phyloP scores from a whole-genome alignment of 2,888 invertebrate genomes.

The Macrophya alboannulata region DNA sequence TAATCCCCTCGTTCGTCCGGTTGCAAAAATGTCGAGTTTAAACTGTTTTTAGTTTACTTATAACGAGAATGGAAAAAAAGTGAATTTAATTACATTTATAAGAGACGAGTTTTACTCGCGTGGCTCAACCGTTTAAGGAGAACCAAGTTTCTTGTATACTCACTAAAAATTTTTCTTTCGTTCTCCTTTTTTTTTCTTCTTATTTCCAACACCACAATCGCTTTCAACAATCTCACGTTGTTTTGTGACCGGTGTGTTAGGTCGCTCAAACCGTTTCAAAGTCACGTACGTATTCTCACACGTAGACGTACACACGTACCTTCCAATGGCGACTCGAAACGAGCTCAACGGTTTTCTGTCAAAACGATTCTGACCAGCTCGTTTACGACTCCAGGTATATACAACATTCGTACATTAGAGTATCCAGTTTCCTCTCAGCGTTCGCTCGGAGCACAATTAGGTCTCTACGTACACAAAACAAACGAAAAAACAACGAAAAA shows the following conservation, averaged over 20 bases:
- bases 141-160: neutral
- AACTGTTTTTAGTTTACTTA: neutral
- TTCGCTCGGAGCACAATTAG: neutral
- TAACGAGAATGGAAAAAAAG: neutral
- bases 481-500: neutral
- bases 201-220: slow-evolving; percentile 4
- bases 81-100: neutral
- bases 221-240: neutral
- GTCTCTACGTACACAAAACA: neutral
- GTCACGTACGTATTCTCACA: slow-evolving; percentile 15
- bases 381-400: slow-evolving; percentile 27
- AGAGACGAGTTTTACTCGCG: neutral
- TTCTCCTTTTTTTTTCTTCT: too few species aligned
- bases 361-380: slow-evolving; percentile 7
- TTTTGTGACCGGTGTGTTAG: slow-evolving; percentile 13
- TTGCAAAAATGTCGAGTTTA: neutral
- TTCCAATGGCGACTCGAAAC: neutral
- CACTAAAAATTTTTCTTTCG: too few species aligned
- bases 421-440: slow-evolving; percentile 17
- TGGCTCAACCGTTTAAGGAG: neutral
- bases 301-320: neutral
- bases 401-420: neutral
- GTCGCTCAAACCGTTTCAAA: slow-evolving; percentile 10
- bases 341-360: slow-evolving; percentile 44
- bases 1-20: neutral